Evolutionary conservation across 2,113 vertebrate genomes (phyloP).

Genomic region (Corydoras maculifer): DNA sequence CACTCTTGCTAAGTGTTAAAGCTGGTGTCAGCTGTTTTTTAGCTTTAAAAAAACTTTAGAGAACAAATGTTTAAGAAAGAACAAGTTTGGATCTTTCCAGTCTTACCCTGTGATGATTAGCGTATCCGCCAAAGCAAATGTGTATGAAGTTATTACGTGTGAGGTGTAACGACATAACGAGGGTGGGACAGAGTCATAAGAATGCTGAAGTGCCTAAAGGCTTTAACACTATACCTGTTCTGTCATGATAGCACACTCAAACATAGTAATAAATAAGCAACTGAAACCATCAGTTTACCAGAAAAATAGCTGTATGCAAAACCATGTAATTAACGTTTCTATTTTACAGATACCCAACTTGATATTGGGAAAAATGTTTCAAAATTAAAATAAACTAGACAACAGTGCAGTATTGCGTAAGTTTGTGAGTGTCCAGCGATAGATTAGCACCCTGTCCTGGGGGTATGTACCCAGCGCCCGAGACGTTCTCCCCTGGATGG

Average conservation of each 20-base stretch:
- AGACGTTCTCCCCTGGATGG: too few species aligned
- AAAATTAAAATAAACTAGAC: too few species aligned
- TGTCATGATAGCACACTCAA: constrained; percentile 9
- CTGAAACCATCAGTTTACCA: not conserved
- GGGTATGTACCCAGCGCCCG: too few species aligned
- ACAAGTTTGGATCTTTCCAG: not conserved
- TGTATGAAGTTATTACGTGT: constrained; percentile 4
- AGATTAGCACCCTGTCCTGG: too few species aligned
- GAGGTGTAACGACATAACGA: not conserved
- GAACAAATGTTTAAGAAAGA: not conserved
- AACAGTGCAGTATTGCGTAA: too few species aligned
- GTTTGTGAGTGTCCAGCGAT: too few species aligned
- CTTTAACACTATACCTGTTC: constrained; percentile 8
- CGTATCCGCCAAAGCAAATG: not conserved
- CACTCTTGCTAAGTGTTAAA: not conserved
- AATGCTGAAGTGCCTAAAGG: constrained; percentile 9
- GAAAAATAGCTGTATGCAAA: too few species aligned
- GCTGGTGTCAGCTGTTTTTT: not conserved
- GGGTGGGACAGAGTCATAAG: constrained; percentile 16
- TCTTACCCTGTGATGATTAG: not conserved
- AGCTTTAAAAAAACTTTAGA: not conserved
- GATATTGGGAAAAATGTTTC: too few species aligned
- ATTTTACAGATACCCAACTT: not conserved
- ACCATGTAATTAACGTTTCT: not conserved
- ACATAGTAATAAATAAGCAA: not conserved